Conservation (phyloP, 2,113 vertebrate genomes). For the Parus major region DNA sequence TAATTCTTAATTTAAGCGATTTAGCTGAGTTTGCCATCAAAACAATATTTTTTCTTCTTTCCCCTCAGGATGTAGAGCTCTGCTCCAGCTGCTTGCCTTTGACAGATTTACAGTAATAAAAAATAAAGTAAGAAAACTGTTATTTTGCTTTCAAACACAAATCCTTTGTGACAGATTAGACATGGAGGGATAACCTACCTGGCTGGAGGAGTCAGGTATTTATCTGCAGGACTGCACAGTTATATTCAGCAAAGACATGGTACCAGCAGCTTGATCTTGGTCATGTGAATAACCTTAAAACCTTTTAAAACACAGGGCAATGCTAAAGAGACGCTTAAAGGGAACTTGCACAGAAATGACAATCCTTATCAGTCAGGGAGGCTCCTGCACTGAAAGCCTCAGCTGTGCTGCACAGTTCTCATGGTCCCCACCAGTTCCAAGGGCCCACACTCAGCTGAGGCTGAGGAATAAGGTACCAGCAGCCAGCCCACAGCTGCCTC, state of each 20-base stretch:
- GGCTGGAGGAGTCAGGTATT: constrained; percentile 17
- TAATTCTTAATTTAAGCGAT: constrained; percentile 61
- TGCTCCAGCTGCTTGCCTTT: constrained; percentile 50
- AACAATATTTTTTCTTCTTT: constrained; percentile 33
- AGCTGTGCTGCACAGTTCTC: neutral
- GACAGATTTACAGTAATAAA: constrained; percentile 60
- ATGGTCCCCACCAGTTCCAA: neutral
- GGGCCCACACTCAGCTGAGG: neutral
- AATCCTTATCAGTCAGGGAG: constrained; percentile 18
- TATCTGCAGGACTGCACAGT: constrained; percentile 43
- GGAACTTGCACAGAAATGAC: neutral
- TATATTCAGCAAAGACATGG: neutral
- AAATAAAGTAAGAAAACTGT: constrained; percentile 24
- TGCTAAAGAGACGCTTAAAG: neutral
- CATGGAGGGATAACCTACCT: constrained; percentile 15
- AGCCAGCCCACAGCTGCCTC: neutral
- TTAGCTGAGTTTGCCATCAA: constrained; percentile 50
- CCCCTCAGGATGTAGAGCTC: constrained; percentile 23
- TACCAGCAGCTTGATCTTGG: constrained; percentile 6
- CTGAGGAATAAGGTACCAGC: neutral
- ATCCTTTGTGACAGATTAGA: constrained; percentile 56
- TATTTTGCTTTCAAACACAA: constrained; percentile 54
- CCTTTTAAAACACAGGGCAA: constrained; percentile 6
- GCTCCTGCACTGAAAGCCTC: neutral
- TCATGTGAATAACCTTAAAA: constrained; percentile 31